A percentile compares a stretch with the other conserved stretches of the same genome.
phyloP scores from a whole-genome alignment of 2,888 invertebrate genomes.

The Choreutis nemorana region DNA sequence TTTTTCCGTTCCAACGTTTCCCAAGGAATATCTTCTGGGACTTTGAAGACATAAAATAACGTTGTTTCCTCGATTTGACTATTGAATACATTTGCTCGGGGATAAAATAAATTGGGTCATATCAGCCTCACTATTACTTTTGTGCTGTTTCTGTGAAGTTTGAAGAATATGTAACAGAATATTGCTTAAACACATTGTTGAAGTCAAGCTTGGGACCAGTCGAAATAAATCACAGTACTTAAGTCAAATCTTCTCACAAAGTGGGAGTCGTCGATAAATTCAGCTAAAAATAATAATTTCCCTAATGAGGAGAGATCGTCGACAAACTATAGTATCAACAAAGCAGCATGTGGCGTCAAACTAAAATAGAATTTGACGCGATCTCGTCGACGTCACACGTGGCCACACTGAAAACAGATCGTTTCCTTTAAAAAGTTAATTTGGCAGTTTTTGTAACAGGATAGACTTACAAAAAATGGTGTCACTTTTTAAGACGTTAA shows the following conservation, averaged over 20 bases:
- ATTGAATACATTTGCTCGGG: constrained; percentile 38
- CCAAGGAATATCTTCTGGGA: constrained; percentile 16
- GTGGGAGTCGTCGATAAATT: constrained; percentile 43
- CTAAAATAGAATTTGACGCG: constrained; percentile 46
- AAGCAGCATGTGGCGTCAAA: constrained; percentile 43
- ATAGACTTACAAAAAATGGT: constrained; percentile 39
- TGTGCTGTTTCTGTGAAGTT: constrained; percentile 19
- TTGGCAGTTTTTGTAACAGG: constrained; percentile 49
- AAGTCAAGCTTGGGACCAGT: too few relatives aligned
- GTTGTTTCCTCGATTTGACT: constrained; percentile 36
- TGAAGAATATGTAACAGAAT: too few relatives aligned
- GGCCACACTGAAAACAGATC: constrained; percentile 58
- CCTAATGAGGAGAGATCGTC: constrained; percentile 53
- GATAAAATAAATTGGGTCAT: constrained; percentile 35
- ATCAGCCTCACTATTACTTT: constrained; percentile 22
- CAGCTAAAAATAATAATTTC: constrained; percentile 46
- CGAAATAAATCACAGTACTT: constrained; percentile 56
- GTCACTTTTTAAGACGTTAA: constrained; percentile 48
- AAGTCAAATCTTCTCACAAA: constrained; percentile 44
- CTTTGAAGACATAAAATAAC: constrained; percentile 36
- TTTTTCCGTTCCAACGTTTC: constrained; percentile 20
- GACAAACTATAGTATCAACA: constrained; percentile 58
- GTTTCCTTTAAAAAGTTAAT: constrained; percentile 66
- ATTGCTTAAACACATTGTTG: too few relatives aligned
- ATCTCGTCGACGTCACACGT: constrained; percentile 49